phyloP scores from a whole-genome alignment of 2,797 vertebrate species.

The Triplophysa bombifrons region DNA sequence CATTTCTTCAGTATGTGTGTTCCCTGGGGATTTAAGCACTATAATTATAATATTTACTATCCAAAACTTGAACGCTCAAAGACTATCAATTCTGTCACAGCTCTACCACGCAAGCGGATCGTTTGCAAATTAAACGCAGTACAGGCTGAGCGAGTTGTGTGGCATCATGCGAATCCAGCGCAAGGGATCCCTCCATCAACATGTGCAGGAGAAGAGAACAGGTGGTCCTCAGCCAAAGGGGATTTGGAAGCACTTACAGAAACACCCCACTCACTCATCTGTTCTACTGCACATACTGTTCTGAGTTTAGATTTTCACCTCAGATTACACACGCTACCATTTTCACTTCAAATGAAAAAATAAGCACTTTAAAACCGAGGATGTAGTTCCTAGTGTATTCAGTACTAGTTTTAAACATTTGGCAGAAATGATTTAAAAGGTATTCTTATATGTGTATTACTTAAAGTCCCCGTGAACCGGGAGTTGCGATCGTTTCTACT shows the following conservation, averaged over 20 bases:
- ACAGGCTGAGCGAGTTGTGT: conserved; percentile 31
- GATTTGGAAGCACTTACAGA: conserved; percentile 43
- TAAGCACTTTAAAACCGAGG: conserved; percentile 3
- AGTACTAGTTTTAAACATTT: conserved; percentile 5
- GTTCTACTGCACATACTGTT: conserved; percentile 43
- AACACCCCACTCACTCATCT: conserved; percentile 42
- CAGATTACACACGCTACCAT: conserved; percentile 12
- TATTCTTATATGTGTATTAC: too few species aligned
- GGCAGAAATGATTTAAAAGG: neutral
- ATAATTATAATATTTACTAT: too few species aligned
- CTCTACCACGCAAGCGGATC: neutral
- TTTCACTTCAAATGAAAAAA: conserved; percentile 32
- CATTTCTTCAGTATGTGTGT: too few species aligned
- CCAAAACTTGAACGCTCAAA: too few species aligned
- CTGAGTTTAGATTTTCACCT: conserved; percentile 46
- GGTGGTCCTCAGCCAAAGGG: conserved; percentile 55
- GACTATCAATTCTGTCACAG: too few species aligned
- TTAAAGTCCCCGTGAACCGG: too few species aligned
- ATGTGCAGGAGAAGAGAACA: conserved; percentile 45
- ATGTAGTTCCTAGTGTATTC: conserved; percentile 1
- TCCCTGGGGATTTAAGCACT: too few species aligned
- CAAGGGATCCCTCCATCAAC: conserved; percentile 50
- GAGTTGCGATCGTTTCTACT: too few species aligned
- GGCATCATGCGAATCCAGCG: conserved; percentile 26
- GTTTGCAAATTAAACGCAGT: conserved; percentile 12